Evolutionary conservation across 2,113 vertebrate genomes (phyloP), one percentile per base, ranked within the genome.

Genomic region (Epinephelus fuscoguttatus): DNA sequence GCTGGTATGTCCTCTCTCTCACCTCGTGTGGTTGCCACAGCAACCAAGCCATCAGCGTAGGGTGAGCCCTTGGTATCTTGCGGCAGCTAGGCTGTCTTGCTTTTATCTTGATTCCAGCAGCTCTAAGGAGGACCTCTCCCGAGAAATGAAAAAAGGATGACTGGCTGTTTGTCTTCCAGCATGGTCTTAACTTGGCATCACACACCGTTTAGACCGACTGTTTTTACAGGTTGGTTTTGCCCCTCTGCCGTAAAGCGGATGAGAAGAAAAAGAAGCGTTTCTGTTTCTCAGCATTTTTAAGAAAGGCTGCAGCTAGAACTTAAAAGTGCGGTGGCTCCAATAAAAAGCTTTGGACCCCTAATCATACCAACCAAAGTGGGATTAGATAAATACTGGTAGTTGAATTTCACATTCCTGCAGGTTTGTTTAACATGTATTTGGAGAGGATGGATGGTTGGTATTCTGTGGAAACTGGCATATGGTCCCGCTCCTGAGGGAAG

Each of bases 1-100:
- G 75, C 75, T 67, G 66, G 27, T 70, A 72, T 94, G 93, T 91
- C 93, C 92, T 93, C 68, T 89, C 53, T 37, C 91, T 94, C 87
- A 94, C 90, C 93, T 92, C 84, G 0, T 63, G 30, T 25, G 67
- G 90, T 92, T 91, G 57, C 84, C 74, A 84, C 76, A 84, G 90
- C 59, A 89, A 94, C 90, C 56, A 66, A 70, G 70, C 73, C 70
- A 87, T 82, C 77, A 74, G 80, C 17, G 11, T 33, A 72, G 88
- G 61, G 71, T 63, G 80, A 91, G 67, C 56, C 72, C 47, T 53
- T 3, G 33, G 70, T 82, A 81, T 85, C 83, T 85, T 9, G 11
- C 12, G 23, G 72, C 74, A 70, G 74, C 87, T 75, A 25, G 56
- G 47, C 78, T 70, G 61, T 75, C 61, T 83, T 21, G 37, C 86